Percentiles rank a stretch among this genome's conserved stretches.
phyloP scores from a whole-genome alignment of 2,113 vertebrate genomes.

The Potamarius usumacintae region DNA sequence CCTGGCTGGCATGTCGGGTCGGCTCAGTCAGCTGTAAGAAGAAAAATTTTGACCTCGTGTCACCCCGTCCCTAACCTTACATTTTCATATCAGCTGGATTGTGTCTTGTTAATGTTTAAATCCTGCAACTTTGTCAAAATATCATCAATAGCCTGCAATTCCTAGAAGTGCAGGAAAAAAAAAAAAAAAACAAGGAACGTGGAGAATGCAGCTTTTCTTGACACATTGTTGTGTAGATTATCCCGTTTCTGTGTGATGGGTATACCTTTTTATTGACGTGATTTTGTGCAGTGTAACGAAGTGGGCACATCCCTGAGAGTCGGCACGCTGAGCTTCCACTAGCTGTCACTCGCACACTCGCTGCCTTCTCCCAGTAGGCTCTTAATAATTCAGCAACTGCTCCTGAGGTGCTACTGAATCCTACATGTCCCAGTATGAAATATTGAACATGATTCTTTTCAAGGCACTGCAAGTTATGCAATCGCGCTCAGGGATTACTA shows the following conservation, averaged over 20 bases:
- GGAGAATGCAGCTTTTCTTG: neutral
- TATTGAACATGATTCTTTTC: slow-evolving; percentile 40
- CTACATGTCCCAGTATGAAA: slow-evolving; percentile 40
- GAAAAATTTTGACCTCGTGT: neutral
- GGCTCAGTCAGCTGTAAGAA: too few relatives aligned
- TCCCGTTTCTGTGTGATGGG: neutral
- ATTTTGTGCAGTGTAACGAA: slow-evolving; percentile 16
- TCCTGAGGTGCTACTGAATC: slow-evolving; percentile 32
- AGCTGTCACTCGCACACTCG: slow-evolving; percentile 33
- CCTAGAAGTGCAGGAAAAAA: neutral
- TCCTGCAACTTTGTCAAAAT: neutral
- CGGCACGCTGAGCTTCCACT: slow-evolving; percentile 22
- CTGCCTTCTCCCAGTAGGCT: slow-evolving; percentile 24
- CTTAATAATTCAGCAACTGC: slow-evolving; percentile 50
- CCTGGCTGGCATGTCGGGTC: too few relatives aligned
- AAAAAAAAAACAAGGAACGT: neutral
- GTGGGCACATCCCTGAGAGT: neutral
- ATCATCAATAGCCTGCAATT: neutral
- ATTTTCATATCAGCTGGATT: neutral
- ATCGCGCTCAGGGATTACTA: slow-evolving; percentile 26
- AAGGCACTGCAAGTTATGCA: slow-evolving; percentile 34
- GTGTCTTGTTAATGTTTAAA: neutral
- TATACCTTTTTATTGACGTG: neutral
- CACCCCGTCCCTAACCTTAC: neutral
- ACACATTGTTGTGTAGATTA: neutral